Evolutionary conservation across 1,140 invertebrate species (phyloP).

Genomic region (Oryctes rhinoceros): DNA sequence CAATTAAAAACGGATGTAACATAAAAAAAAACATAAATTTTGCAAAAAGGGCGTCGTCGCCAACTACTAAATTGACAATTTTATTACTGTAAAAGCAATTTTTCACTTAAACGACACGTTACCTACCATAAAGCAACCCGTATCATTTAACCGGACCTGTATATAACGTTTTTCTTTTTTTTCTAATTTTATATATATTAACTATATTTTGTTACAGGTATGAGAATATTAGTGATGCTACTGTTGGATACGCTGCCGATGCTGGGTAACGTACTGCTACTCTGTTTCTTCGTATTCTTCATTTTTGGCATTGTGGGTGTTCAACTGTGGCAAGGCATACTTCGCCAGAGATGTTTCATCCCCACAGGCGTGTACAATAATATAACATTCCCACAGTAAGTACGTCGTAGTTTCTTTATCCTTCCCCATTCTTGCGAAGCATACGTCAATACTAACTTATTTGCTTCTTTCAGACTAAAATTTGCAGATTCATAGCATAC

Average conservation of each 20-base stretch:
- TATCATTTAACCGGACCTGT: no score
- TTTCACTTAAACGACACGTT: no score
- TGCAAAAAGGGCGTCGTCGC: no score
- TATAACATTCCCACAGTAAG: slow-evolving; percentile 79
- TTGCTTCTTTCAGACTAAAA: background rate
- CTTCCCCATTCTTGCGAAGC: background rate
- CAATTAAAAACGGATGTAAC: no score
- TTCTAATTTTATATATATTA: background rate
- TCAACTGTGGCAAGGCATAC: slow-evolving; percentile 97
- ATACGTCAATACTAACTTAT: background rate
- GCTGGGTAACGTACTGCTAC: slow-evolving; percentile 96
- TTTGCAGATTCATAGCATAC: background rate
- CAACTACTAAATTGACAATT: no score
- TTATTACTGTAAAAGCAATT: no score
- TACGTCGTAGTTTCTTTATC: slow-evolving; percentile 50
- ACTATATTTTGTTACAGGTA: slow-evolving; percentile 75
- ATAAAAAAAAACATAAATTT: no score
- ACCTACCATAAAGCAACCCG: no score
- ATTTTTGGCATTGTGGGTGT: slow-evolving; percentile 99
- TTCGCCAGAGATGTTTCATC: slow-evolving; percentile 92
- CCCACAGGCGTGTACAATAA: slow-evolving; percentile 64
- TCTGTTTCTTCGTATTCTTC: slow-evolving; percentile 99
- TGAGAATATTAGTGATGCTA: slow-evolving; percentile 98
- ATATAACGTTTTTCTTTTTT: no score
- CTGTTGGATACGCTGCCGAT: slow-evolving; percentile 98